Conservation (phyloP, 2,113 vertebrate genomes). For the Rhadina sibilatrix region DNA sequence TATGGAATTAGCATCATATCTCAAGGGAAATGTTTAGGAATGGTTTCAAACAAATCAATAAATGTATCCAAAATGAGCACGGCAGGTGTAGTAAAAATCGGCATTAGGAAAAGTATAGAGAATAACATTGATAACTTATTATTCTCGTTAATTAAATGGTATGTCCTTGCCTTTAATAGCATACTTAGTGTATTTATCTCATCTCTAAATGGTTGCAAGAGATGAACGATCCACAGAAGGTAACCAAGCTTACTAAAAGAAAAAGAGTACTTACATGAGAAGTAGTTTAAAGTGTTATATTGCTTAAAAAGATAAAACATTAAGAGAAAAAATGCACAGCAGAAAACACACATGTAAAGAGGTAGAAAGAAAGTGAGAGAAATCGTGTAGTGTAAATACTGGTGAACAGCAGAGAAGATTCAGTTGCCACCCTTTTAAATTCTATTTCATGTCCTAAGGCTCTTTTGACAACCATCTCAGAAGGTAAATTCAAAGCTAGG, state of each 20-base stretch:
- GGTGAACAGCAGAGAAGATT: background rate
- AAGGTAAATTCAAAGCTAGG: background rate
- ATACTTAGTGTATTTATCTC: background rate
- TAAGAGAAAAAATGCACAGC: background rate
- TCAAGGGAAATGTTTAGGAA: slow-evolving; percentile 10
- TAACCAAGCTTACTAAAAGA: slow-evolving; percentile 24
- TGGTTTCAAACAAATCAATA: slow-evolving; percentile 16
- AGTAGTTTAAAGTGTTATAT: background rate
- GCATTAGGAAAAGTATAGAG: background rate
- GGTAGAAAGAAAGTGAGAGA: background rate
- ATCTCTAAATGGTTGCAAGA: background rate
- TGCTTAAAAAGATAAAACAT: background rate
- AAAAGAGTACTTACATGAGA: background rate
- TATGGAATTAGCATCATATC: background rate
- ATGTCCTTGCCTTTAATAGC: slow-evolving; percentile 19
- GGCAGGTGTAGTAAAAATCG: background rate
- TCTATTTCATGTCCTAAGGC: background rate
- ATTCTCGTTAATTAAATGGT: background rate
- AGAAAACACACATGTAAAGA: background rate
- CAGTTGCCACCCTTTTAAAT: background rate
- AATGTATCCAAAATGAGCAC: background rate
- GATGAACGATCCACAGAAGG: background rate
- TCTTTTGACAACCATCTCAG: background rate
- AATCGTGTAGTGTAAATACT: background rate
- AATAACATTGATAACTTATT: background rate